Evolutionary conservation across 2,113 vertebrate genomes (phyloP).

Genomic region (Chaetura pelagica): DNA sequence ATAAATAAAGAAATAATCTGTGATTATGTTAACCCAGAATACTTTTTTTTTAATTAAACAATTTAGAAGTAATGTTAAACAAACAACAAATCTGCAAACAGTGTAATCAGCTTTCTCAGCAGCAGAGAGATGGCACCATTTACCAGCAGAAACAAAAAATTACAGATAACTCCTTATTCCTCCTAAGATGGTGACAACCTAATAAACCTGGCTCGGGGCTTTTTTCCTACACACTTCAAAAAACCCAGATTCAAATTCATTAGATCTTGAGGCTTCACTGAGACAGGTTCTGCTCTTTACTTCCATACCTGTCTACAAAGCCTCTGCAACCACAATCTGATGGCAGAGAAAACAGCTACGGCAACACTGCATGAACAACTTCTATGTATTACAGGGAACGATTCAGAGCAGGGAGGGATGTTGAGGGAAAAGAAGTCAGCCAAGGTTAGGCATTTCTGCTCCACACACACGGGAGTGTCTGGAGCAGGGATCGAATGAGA

Average conservation of each 20-base stretch:
- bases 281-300: not conserved
- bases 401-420: accelerated
- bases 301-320: not conserved
- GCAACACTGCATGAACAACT: not conserved
- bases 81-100: not conserved
- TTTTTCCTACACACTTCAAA: not conserved
- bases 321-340: not conserved
- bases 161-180: not conserved
- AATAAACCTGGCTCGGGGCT: not conserved
- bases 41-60: not conserved
- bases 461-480: not conserved
- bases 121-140: not conserved
- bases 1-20: no score
- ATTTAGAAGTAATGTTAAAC: not conserved
- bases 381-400: not conserved
- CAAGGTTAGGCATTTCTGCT: not conserved
- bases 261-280: not conserved
- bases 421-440: not conserved
- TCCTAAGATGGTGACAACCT: not conserved
- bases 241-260: not conserved
- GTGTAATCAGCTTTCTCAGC: not conserved
- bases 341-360: not conserved
- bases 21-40: not conserved
- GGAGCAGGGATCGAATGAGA: not conserved
- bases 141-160: not conserved